Conservation (phyloP, 2,888 invertebrate genomes). For the Sabellastarte sp. region DNA sequence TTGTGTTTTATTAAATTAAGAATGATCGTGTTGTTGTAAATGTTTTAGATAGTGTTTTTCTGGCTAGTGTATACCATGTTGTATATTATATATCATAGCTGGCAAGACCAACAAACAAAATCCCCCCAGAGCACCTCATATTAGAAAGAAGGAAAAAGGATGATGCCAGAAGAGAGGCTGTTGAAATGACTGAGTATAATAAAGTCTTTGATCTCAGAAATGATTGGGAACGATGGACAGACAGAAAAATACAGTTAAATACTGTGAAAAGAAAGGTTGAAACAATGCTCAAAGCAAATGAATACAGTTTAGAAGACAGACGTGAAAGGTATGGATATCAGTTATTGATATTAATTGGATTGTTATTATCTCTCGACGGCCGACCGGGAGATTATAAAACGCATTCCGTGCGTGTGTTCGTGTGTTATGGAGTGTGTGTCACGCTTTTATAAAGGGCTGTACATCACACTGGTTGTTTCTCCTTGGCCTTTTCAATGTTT, state of each 20-base stretch:
- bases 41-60: neutral
- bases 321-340: conserved; percentile 50
- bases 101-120: conserved; percentile 46
- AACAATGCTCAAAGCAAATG: conserved; percentile 39
- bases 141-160: conserved; percentile 47
- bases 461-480: too few relatives aligned
- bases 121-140: conserved; percentile 50
- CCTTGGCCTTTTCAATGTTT: too few relatives aligned
- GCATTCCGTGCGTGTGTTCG: too few relatives aligned
- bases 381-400: too few relatives aligned
- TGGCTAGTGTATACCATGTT: too few relatives aligned
- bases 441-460: too few relatives aligned
- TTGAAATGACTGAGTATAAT: conserved; percentile 43
- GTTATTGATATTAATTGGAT: too few relatives aligned
- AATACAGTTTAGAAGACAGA: conserved; percentile 49
- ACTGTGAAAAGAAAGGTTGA: conserved; percentile 46
- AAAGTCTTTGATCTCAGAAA: conserved; percentile 49
- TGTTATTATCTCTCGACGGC: too few relatives aligned
- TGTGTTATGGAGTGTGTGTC: too few relatives aligned
- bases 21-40: neutral
- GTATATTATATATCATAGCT: conserved; percentile 34
- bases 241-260: conserved; percentile 47
- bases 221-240: conserved; percentile 54
- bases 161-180: conserved; percentile 40
- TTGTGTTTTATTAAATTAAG: too few relatives aligned